phyloP scores from a whole-genome alignment of 2,797 vertebrate genomes.

The Amniataba percoides region DNA sequence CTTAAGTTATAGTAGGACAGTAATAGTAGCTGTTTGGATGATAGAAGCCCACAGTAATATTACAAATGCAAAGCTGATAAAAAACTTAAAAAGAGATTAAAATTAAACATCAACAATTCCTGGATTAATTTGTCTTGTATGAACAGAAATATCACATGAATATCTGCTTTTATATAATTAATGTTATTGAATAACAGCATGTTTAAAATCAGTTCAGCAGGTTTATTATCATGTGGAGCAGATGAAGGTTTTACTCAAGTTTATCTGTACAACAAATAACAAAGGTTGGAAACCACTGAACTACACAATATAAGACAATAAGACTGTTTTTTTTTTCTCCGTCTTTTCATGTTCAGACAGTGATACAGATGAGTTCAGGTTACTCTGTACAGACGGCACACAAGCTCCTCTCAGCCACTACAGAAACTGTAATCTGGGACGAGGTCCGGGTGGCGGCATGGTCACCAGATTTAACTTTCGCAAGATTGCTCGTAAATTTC shows the following conservation, averaged over 20 bases:
- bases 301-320: too few relatives aligned
- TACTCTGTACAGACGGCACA: constrained; percentile 90
- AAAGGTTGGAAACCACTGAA: too few relatives aligned
- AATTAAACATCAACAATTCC: too few relatives aligned
- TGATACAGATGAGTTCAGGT: constrained; percentile 83
- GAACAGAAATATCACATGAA: not conserved
- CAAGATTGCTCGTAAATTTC: constrained; percentile 88
- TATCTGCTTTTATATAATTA: not conserved
- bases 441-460: constrained; percentile 87
- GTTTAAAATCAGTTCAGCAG: not conserved
- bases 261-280: too few relatives aligned
- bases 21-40: too few relatives aligned
- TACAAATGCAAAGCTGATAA: not conserved
- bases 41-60: not conserved
- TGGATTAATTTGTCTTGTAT: too few relatives aligned
- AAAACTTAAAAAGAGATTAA: not conserved
- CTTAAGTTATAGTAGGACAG: too few relatives aligned
- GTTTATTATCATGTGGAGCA: not conserved
- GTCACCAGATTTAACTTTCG: constrained; percentile 88
- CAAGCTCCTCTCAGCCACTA: constrained; percentile 86
- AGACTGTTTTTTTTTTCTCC: not conserved
- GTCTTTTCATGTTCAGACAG: constrained; percentile 72
- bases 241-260: not conserved
- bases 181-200: not conserved
- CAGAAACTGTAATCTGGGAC: constrained; percentile 89